Base-by-base conservation (phyloP, 2,888 invertebrate genomes). In the Clusia tigrina region DNA sequence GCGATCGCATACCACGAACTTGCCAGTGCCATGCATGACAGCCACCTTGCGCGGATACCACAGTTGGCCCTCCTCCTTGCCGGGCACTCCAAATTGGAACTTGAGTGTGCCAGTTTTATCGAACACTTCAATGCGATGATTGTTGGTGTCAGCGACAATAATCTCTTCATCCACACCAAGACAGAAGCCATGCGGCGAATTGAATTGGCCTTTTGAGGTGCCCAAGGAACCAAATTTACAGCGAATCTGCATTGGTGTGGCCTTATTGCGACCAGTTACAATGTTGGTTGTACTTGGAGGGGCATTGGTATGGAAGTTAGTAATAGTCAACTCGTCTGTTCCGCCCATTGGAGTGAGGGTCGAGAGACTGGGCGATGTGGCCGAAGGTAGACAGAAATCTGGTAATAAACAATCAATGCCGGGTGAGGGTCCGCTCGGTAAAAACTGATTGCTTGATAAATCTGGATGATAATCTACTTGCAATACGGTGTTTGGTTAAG, bases 11-110 rank as follows among this genome's bases (percentile, higher is more conserved):
- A 98, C 95, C n/a, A 98, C 96, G 82, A 94, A 94, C 81, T 94
- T 94, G 42, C 94, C 94, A 58, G 91, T 92, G 62, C 90, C 90
- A 60, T 92, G 88, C 87, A 95, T 94, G 1, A 95, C 93, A 9
- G 96, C 96, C 56, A 97, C 96, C 85, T 98, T 97, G 54, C 97
- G 89, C 2, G 98, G 97, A 84, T 96, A 97, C 96, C 96, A 98
- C 68, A 98, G 85, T 79, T 97, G 96, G 0, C 97, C 97, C 80
- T 98, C 97, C 74, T 96, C 97, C 78, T 94, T 94, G 69, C 97
- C 97, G 64, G 96, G 93, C 62, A 92, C 91, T 53, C 97, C 98
- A 85, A 98, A 98, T 84, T 95, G 94, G 80, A 93, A 95, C 81
- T 95, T 95, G 81, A 94, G 94, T 60, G 91, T 91, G 51, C 97